Evolutionary conservation across 1,140 invertebrate genomes (phyloP).

Genomic region (Procambarus virginalis): DNA sequence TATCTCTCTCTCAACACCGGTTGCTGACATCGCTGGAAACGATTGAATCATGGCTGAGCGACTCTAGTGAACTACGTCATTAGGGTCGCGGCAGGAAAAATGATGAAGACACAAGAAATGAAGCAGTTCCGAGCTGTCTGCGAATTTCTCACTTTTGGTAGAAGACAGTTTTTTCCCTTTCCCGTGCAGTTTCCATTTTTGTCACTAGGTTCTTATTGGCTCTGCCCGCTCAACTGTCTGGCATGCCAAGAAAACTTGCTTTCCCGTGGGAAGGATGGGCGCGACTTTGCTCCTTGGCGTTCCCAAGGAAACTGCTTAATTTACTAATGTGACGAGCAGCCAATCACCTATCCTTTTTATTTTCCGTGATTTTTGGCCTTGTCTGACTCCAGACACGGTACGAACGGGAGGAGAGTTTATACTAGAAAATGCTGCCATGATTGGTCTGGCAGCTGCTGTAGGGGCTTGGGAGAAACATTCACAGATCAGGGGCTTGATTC

Average conservation of each 20-base stretch:
- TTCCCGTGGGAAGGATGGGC: not conserved
- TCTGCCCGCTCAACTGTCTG: constrained; percentile 36
- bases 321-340: constrained; percentile 31
- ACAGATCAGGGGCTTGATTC: too few relatives aligned
- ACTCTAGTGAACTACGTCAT: constrained; percentile 49
- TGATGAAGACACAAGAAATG: constrained; percentile 39
- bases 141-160: constrained; percentile 14
- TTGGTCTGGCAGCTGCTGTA: too few relatives aligned
- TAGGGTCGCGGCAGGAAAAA: constrained; percentile 52
- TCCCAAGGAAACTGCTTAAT: constrained; percentile 13
- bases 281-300: not conserved
- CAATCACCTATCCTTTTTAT: constrained; percentile 34
- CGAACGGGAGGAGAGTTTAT: not conserved
- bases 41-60: constrained; percentile 50
- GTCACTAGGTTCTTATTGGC: constrained; percentile 14
- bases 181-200: constrained; percentile 11
- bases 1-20: constrained; percentile 9
- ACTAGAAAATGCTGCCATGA: too few relatives aligned
- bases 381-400: constrained; percentile 10
- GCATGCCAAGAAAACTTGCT: constrained; percentile 1
- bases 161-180: constrained; percentile 19
- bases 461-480: too few relatives aligned
- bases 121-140: constrained; percentile 45
- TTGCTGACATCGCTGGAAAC: constrained; percentile 32
- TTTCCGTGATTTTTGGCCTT: not conserved